These are phyloP conservation scores for Caradrina kadenii DNA, from an alignment of 2,888 invertebrate genomes.

Conservation along the genomic window DNA sequence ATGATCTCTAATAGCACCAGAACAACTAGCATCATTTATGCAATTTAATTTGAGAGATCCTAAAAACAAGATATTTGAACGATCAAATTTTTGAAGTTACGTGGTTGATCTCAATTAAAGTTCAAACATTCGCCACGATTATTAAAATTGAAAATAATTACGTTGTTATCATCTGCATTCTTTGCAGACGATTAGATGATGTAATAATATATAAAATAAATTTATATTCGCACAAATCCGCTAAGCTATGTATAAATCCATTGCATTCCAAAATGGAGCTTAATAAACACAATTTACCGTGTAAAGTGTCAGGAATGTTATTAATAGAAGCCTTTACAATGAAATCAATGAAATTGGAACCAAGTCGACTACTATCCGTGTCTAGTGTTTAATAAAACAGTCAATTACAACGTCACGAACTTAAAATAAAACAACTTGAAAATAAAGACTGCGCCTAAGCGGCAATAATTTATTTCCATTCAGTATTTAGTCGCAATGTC, in stretches of 20 bases:
- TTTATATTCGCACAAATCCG: slow-evolving; percentile 11
- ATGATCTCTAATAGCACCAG: slow-evolving; percentile 32
- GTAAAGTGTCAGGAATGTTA: slow-evolving; percentile 4
- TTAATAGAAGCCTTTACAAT: slow-evolving; percentile 10
- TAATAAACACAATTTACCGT: slow-evolving; percentile 4
- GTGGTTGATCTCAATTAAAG: slow-evolving; percentile 41
- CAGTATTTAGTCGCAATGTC: slow-evolving; percentile 67
- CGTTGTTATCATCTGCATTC: slow-evolving; percentile 3
- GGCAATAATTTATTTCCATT: slow-evolving; percentile 68
- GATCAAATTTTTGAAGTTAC: slow-evolving; percentile 29
- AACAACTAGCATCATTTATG: slow-evolving; percentile 31
- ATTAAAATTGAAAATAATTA: slow-evolving; percentile 20
- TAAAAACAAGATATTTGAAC: slow-evolving; percentile 18
- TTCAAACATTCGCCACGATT: slow-evolving; percentile 37
- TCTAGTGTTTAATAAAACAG: slow-evolving; percentile 62
- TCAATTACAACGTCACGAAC: slow-evolving; percentile 72
- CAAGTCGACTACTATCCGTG: slow-evolving; percentile 42
- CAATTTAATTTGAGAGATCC: slow-evolving; percentile 19
- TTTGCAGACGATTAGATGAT: slow-evolving; percentile 13
- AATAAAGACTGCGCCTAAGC: slow-evolving; percentile 61
- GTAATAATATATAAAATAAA: slow-evolving; percentile 18
- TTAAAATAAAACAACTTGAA: slow-evolving; percentile 63
- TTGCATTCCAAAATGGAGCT: slow-evolving; percentile 3
- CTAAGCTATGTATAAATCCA: not conserved
- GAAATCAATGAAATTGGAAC: slow-evolving; percentile 35